Evolutionary conservation across 2,113 vertebrate genomes (phyloP).

Genomic region (Struthidea cinerea): DNA sequence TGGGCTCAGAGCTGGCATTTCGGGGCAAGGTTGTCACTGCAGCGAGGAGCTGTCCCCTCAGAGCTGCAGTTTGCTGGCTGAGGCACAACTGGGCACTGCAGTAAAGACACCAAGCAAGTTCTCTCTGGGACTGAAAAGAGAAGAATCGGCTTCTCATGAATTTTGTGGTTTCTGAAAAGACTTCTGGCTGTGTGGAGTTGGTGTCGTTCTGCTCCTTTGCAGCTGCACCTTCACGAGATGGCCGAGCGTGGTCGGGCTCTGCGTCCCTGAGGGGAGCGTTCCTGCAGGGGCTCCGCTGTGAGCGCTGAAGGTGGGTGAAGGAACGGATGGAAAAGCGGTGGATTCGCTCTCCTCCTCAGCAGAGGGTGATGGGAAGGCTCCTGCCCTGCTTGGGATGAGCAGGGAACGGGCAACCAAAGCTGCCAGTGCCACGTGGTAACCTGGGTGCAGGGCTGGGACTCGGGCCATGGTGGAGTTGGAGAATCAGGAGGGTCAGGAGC

Average conservation of each 20-base stretch:
- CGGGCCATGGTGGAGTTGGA: not conserved
- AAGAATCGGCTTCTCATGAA: not conserved
- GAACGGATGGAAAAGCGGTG: not conserved
- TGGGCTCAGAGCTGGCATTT: not conserved
- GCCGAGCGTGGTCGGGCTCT: accelerated
- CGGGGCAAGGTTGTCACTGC: not conserved
- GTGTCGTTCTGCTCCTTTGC: accelerated
- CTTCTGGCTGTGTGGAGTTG: not conserved
- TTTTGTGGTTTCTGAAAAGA: not conserved
- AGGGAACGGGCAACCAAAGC: not conserved
- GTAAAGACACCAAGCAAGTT: accelerated
- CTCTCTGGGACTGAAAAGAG: not conserved
- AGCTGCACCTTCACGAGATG: not conserved
- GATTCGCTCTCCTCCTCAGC: not conserved
- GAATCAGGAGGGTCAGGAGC: not conserved
- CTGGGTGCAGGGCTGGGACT: not conserved
- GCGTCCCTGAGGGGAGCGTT: accelerated
- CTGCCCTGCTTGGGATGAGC: not conserved
- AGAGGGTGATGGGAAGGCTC: not conserved
- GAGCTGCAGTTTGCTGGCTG: not conserved
- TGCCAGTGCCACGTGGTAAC: accelerated
- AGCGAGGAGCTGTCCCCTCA: not conserved
- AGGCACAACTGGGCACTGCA: not conserved
- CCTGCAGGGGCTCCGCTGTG: accelerated
- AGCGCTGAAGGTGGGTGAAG: not conserved